A percentile compares a stretch with the other conserved stretches of the same genome.
phyloP scores from a whole-genome alignment of 2,888 invertebrate species.

The Hipparchia sbordonii region DNA sequence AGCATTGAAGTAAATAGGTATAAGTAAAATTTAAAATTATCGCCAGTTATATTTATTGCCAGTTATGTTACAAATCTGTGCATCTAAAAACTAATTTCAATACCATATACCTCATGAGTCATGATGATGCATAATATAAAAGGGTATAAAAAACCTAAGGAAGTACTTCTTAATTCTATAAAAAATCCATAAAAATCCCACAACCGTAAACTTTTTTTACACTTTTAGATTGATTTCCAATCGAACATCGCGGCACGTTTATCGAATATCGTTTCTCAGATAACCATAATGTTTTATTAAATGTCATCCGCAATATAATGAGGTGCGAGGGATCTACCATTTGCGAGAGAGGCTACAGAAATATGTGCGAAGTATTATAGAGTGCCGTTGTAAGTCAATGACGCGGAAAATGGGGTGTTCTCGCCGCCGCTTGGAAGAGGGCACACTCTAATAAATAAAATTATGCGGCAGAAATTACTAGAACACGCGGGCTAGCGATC shows the following conservation, averaged over 20 bases:
- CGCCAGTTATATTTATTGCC: too few species aligned
- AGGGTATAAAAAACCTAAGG: not conserved
- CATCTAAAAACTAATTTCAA: not conserved
- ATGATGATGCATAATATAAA: not conserved
- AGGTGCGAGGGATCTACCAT: constrained; percentile 76
- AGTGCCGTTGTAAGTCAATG: constrained; percentile 83
- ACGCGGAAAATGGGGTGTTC: constrained; percentile 82
- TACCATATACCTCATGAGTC: not conserved
- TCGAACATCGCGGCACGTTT: constrained; percentile 51
- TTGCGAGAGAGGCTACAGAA: constrained; percentile 77
- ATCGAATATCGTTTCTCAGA: constrained; percentile 72
- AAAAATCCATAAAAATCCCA: not conserved
- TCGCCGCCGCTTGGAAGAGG: constrained; percentile 68
- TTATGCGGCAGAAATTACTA: constrained; percentile 82
- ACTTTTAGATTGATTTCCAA: constrained; percentile 36
- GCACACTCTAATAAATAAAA: constrained; percentile 82
- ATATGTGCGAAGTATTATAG: constrained; percentile 82
- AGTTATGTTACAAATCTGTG: too few species aligned
- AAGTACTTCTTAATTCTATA: not conserved
- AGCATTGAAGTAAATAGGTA: too few species aligned
- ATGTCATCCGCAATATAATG: constrained; percentile 82
- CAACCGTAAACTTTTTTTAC: constrained; percentile 6
- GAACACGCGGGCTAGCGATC: constrained; percentile 75
- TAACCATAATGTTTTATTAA: constrained; percentile 81
- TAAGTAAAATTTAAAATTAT: too few species aligned